phyloP scores from a whole-genome alignment of 2,113 vertebrate genomes.

The Epinephelus cyanopodus region DNA sequence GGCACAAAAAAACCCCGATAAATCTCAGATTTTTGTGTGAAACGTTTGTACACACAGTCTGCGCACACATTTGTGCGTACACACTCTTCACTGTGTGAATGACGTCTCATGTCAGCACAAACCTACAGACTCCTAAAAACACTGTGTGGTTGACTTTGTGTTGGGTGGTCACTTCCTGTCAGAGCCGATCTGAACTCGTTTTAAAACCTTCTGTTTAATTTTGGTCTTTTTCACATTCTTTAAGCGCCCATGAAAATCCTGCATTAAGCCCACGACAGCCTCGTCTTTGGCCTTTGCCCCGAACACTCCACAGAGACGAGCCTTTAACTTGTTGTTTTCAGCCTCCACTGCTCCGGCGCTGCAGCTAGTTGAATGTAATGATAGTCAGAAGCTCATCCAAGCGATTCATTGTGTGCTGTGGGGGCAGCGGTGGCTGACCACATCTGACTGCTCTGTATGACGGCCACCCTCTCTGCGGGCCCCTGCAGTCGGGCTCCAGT shows the following conservation, averaged over 20 bases:
- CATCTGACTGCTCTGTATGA: background rate
- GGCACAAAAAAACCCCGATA: too few relatives aligned
- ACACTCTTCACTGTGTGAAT: too few relatives aligned
- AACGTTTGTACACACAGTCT: too few relatives aligned
- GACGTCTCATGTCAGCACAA: too few relatives aligned
- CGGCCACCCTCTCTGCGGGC: background rate
- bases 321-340: background rate
- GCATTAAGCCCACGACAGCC: background rate
- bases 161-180: too few relatives aligned
- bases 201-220: too few relatives aligned
- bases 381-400: slow-evolving; percentile 2
- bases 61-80: too few relatives aligned
- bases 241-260: background rate
- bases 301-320: background rate
- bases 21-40: too few relatives aligned
- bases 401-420: background rate
- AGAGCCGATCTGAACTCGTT: too few relatives aligned
- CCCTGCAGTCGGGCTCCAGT: background rate
- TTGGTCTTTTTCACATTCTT: too few relatives aligned
- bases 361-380: background rate
- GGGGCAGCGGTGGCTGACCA: background rate
- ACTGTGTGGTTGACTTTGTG: too few relatives aligned
- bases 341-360: background rate
- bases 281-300: background rate
- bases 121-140: too few relatives aligned